Conservation (phyloP, 2,888 invertebrate species). For the Itoplectis maculator region DNA sequence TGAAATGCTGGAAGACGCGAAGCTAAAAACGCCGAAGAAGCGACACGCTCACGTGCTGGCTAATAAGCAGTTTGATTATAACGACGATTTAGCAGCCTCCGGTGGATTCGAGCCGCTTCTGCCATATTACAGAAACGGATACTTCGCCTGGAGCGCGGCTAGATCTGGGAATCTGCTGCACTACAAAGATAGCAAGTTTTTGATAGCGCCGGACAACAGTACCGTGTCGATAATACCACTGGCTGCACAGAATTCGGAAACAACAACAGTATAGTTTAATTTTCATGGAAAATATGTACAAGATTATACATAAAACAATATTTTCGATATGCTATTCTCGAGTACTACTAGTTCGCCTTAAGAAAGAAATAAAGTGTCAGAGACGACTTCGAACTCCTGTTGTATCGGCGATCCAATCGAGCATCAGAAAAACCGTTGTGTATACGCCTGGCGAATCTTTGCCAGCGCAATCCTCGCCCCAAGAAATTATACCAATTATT, state of each 20-base stretch:
- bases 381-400: constrained; percentile 51
- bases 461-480: constrained; percentile 77
- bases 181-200: constrained; percentile 76
- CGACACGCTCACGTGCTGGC: constrained; percentile 84
- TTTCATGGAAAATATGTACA: not conserved
- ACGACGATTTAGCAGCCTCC: constrained; percentile 83
- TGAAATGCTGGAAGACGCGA: constrained; percentile 88
- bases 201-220: constrained; percentile 73
- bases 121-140: constrained; percentile 78
- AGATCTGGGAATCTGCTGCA: constrained; percentile 69
- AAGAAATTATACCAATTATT: constrained; percentile 78
- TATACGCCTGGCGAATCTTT: constrained; percentile 77
- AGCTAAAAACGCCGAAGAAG: constrained; percentile 84
- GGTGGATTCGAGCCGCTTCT: constrained; percentile 81
- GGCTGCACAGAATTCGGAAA: not conserved
- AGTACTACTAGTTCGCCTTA: not conserved
- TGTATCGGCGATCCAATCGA: constrained; percentile 75
- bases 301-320: not conserved
- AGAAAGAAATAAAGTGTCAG: constrained; percentile 1
- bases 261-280: not conserved
- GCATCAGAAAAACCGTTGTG: constrained; percentile 71
- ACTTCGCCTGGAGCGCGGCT: constrained; percentile 69
- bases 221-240: constrained; percentile 52
- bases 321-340: not conserved
- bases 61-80: constrained; percentile 84